These are phyloP conservation scores for Pocillopora verrucosa DNA, from an alignment of 64 coral and sea anemone species.

Conservation along the genomic window DNA sequence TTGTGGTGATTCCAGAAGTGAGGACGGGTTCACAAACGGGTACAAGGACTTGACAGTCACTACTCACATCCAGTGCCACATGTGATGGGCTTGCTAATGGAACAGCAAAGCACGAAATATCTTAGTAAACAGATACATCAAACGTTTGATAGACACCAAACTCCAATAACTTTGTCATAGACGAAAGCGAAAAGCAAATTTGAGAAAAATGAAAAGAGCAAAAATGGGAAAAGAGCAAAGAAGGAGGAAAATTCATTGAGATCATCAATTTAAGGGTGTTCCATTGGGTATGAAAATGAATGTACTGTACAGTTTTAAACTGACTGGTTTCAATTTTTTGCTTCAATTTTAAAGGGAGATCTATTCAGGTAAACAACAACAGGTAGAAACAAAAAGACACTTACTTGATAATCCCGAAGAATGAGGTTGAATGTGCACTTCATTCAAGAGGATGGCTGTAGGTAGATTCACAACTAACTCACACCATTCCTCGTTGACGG, in stretches of 20 bases:
- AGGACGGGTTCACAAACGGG: constrained; percentile 85
- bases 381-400: background rate
- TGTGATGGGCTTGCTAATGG: constrained; percentile 77
- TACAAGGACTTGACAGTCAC: constrained; percentile 74
- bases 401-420: constrained; percentile 83
- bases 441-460: constrained; percentile 77
- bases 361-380: too few species aligned
- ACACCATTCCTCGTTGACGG: constrained; percentile 87
- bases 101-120: background rate
- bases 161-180: too few species aligned
- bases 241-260: too few species aligned
- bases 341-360: too few species aligned
- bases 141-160: background rate
- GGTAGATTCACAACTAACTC: constrained; percentile 69
- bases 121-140: background rate
- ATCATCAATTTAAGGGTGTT: too few species aligned
- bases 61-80: constrained; percentile 79
- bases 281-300: too few species aligned
- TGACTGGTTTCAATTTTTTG: too few species aligned
- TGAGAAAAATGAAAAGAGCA: background rate
- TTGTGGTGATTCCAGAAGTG: constrained; percentile 85
- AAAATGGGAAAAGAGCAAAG: too few species aligned
- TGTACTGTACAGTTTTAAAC: too few species aligned
- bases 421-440: constrained; percentile 86
- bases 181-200: background rate